These are phyloP conservation scores for Drosophila bocqueti DNA, from an alignment of 1,140 invertebrate genomes.

Conservation along the genomic window DNA sequence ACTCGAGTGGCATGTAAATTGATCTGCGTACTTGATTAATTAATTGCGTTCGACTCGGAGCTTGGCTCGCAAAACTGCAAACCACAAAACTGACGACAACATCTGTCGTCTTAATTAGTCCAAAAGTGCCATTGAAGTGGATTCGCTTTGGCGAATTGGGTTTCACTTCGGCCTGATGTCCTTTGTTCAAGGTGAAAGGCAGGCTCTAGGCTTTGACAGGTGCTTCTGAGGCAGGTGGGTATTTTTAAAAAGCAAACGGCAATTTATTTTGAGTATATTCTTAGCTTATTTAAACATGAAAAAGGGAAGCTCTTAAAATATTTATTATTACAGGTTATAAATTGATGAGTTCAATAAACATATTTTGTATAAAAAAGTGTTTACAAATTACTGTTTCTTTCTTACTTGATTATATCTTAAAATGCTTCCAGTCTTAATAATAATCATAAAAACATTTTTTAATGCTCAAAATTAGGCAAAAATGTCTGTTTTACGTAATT, in stretches of 20 bases:
- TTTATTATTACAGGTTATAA: background rate
- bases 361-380: background rate
- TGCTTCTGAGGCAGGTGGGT: background rate
- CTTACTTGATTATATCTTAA: too few relatives aligned
- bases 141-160: conserved; percentile 3
- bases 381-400: too few relatives aligned
- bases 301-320: background rate
- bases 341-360: background rate
- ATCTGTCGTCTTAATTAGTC: conserved; percentile 52
- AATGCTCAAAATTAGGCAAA: background rate
- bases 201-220: background rate
- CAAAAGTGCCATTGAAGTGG: conserved; percentile 24
- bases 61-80: conserved; percentile 20
- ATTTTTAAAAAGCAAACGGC: background rate
- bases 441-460: too few relatives aligned
- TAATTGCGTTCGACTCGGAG: conserved; percentile 49
- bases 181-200: conserved; percentile 40
- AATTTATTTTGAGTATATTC: background rate
- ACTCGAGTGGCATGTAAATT: conserved; percentile 51
- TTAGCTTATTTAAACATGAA: background rate
- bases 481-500: background rate
- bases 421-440: too few relatives aligned
- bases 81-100: conserved; percentile 38
- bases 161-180: conserved; percentile 10
- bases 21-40: conserved; percentile 61